Percentiles rank a stretch among this genome's conserved stretches.
These are phyloP conservation scores for Drosophila gunungcola DNA, from an alignment of 1,140 invertebrate genomes.

Conservation along the genomic window DNA sequence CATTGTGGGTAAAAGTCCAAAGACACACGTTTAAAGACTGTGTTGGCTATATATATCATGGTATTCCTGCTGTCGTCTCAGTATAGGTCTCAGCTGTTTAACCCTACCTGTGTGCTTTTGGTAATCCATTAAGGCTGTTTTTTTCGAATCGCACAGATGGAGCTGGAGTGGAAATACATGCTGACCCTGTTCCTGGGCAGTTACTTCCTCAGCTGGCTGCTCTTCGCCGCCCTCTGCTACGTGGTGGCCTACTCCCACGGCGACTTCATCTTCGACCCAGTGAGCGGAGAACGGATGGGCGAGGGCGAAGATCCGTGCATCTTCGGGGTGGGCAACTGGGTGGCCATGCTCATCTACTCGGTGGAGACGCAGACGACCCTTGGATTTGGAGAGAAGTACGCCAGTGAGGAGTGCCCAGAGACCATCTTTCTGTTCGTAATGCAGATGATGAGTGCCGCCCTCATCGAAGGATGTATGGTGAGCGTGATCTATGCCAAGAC, in stretches of 20 bases:
- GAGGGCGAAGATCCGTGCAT: slow-evolving; percentile 84
- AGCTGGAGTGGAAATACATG: slow-evolving; percentile 87
- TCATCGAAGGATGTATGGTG: slow-evolving; percentile 86
- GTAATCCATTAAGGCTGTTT: not conserved
- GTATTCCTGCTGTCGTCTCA: no score
- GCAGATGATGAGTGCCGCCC: slow-evolving; percentile 87
- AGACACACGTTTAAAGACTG: no score
- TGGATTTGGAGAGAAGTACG: slow-evolving; percentile 90
- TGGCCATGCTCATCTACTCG: slow-evolving; percentile 87
- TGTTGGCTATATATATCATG: no score
- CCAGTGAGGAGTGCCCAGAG: slow-evolving; percentile 93
- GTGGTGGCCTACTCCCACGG: slow-evolving; percentile 86
- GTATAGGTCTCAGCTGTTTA: not conserved
- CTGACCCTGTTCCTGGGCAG: slow-evolving; percentile 85
- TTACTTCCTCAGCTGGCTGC: slow-evolving; percentile 86
- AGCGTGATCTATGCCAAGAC: slow-evolving; percentile 88
- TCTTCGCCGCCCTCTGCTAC: slow-evolving; percentile 86
- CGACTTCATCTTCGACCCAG: slow-evolving; percentile 82
- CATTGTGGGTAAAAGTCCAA: not conserved
- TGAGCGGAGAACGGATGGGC: slow-evolving; percentile 67
- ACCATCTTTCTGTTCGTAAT: slow-evolving; percentile 90
- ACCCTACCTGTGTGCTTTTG: not conserved
- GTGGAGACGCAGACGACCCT: slow-evolving; percentile 89
- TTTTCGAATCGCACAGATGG: slow-evolving; percentile 82
- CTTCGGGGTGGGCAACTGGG: slow-evolving; percentile 86